Conservation (phyloP, 1,140 invertebrate species). For the Colletes latitarsis region DNA sequence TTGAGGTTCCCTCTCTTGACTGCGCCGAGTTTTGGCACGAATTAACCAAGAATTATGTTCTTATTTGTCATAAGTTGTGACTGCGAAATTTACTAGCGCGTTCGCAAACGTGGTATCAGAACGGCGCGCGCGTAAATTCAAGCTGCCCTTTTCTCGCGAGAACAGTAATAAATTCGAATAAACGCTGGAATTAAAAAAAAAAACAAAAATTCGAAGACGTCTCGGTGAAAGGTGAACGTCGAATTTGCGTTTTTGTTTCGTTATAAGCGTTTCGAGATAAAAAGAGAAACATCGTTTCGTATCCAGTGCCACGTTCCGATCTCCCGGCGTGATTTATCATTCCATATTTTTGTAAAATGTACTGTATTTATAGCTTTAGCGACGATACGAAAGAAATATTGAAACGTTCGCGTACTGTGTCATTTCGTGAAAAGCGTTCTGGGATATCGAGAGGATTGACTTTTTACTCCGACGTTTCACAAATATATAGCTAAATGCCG, state of each 20-base stretch:
- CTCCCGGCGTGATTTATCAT: constrained; percentile 27
- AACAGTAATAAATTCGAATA: neutral
- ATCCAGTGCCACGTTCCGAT: neutral
- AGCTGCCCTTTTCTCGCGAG: neutral
- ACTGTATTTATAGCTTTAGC: constrained; percentile 42
- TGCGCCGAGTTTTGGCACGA: constrained; percentile 32
- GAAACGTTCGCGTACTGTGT: constrained; percentile 14
- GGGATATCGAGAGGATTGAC: constrained; percentile 11
- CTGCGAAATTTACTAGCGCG: constrained; percentile 31
- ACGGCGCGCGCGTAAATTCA: neutral
- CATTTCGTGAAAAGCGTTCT: constrained; percentile 23
- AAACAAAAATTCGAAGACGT: too few species aligned
- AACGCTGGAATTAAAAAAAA: neutral
- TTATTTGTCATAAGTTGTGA: constrained; percentile 50
- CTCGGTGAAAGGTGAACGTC: too few species aligned
- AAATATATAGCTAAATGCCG: neutral
- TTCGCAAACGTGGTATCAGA: constrained; percentile 19
- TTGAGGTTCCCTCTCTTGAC: neutral
- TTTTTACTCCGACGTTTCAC: neutral
- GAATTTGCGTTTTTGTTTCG: too few species aligned
- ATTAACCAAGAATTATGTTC: constrained; percentile 54
- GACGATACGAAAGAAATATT: constrained; percentile 40
- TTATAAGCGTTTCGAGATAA: too few species aligned
- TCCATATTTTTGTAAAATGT: neutral
- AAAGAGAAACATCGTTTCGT: constrained; percentile 7